These are phyloP conservation scores for Brachionus rotundiformis DNA, from an alignment of 1,140 invertebrate species.

Conservation along the genomic window DNA sequence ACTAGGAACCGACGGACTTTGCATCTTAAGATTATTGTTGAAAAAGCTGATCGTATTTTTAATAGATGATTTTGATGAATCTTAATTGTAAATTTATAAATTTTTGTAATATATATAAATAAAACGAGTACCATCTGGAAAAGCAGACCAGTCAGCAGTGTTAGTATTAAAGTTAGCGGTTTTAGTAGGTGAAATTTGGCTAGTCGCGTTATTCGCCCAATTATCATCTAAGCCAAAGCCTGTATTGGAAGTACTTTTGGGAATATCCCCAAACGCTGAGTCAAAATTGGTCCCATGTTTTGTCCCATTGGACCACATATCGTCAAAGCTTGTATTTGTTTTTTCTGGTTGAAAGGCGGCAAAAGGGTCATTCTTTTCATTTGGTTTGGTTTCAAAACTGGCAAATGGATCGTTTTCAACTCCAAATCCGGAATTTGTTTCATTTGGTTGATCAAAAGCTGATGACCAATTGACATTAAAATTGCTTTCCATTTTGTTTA, in stretches of 20 bases:
- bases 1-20: slow-evolving; percentile 1
- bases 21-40: slow-evolving; percentile 27
- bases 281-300: not conserved
- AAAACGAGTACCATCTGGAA: not conserved
- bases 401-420: slow-evolving; percentile 20
- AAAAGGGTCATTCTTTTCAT: not conserved
- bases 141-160: slow-evolving; percentile 34
- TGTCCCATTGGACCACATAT: not conserved
- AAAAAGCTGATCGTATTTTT: slow-evolving; percentile 4
- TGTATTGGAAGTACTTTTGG: slow-evolving; percentile 9
- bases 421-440: not conserved
- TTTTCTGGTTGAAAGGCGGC: not conserved
- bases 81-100: not conserved
- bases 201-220: not conserved
- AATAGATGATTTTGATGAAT: not conserved
- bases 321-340: not conserved
- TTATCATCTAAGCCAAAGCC: slow-evolving; percentile 33
- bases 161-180: slow-evolving; percentile 17
- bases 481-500: not conserved
- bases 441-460: slow-evolving; percentile 25
- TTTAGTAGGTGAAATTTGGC: slow-evolving; percentile 10
- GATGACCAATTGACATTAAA: slow-evolving; percentile 44
- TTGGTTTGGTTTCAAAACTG: slow-evolving; percentile 5
- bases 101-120: not conserved
- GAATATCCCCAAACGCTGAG: not conserved